Evolutionary conservation across 2,797 vertebrate species (phyloP).

Genomic region (Alca torda): DNA sequence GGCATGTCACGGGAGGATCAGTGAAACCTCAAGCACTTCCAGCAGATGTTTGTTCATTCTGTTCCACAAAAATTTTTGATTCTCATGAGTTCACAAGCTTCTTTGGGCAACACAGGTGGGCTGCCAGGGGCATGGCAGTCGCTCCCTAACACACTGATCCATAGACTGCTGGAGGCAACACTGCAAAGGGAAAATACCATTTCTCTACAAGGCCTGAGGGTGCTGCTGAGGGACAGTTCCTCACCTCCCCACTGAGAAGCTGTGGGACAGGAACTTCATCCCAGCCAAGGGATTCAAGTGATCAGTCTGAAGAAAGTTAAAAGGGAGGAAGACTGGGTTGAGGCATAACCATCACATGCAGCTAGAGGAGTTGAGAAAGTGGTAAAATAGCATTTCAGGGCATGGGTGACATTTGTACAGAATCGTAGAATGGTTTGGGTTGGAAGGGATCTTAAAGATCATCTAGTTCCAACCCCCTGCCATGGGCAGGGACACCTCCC

Average conservation of each 20-base stretch:
- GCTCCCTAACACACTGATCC: background rate
- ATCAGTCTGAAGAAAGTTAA: background rate
- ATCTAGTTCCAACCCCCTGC: background rate
- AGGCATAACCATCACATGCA: background rate
- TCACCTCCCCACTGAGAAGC: background rate
- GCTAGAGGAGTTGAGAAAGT: background rate
- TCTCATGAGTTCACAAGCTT: background rate
- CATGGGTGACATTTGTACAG: background rate
- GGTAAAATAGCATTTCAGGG: background rate
- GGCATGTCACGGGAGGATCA: fast-evolving
- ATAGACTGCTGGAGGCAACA: background rate
- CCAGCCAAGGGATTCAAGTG: background rate
- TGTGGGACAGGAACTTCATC: background rate
- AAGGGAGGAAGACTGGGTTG: background rate
- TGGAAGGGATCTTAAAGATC: background rate
- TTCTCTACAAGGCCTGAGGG: background rate
- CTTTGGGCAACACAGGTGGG: background rate
- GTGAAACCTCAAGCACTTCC: background rate
- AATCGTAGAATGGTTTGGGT: background rate
- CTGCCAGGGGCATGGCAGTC: background rate
- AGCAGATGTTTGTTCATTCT: background rate
- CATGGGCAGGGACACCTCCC: background rate
- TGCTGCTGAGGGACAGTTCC: background rate
- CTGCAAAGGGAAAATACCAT: background rate
- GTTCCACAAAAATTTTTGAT: background rate